Conservation (phyloP, 2,113 vertebrate genomes). For the human (Homo sapiens) region DNA sequence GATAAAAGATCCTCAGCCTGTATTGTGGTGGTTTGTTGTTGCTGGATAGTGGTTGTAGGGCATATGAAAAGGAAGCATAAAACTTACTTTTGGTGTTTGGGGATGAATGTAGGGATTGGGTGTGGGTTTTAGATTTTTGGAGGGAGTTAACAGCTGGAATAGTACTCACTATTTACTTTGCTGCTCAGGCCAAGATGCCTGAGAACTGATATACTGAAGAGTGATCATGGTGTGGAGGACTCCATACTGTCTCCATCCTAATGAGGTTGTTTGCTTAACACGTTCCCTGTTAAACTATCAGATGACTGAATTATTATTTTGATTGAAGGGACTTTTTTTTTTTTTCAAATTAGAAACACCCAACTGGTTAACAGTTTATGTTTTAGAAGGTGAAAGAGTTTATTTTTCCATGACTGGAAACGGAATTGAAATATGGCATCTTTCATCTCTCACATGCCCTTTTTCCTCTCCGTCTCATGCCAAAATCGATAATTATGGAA, state of each 20-base stretch:
- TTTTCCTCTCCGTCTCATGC: neutral
- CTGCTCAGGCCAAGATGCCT: neutral
- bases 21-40: neutral
- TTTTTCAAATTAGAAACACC: constrained; percentile 44
- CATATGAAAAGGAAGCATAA: neutral
- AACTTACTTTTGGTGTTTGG: neutral
- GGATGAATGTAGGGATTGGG: neutral
- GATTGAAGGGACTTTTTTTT: neutral
- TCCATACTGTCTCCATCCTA: neutral
- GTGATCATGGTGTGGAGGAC: neutral
- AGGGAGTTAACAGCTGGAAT: neutral
- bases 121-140: neutral
- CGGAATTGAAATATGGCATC: constrained; percentile 3
- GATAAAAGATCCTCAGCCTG: neutral
- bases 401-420: constrained; percentile 20
- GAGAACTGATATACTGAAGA: neutral
- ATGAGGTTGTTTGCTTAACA: neutral
- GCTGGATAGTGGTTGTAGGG: neutral
- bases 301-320: constrained; percentile 1
- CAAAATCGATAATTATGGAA: constrained; percentile 4
- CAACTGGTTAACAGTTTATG: constrained; percentile 16
- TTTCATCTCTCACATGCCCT: neutral
- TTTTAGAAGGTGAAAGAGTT: neutral
- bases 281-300: neutral
- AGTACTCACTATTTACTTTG: neutral